Evolutionary conservation across 1,140 invertebrate genomes (phyloP), one percentile per base, ranked within the genome.

Genomic region (Mactra quadrangularis): DNA sequence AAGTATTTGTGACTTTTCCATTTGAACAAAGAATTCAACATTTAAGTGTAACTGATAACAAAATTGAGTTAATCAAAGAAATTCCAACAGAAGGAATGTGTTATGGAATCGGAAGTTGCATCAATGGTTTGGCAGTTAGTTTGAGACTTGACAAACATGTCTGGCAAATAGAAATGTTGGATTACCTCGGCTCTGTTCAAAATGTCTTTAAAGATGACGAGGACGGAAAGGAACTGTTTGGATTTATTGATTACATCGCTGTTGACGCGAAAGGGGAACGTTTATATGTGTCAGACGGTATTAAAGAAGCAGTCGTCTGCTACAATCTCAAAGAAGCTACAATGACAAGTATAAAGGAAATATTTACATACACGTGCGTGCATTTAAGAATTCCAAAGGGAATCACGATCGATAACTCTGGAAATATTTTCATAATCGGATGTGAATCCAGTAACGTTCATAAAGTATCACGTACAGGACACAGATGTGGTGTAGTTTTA

Each of bases 361-460:
- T 79, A 17, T 79, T 68, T 41, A 62, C 17, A 17, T 79, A 79
- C 50, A 79, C 22, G 4, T 59, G 59, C 62, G 22, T 25, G 9
- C 76, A 79, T 19, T 33, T 79, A 17, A 52, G 33, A 25, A 79
- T 79, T 41, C 76, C 76, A 35, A 79, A 79, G 27, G 76, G 62
- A 27, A 25, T 79, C 1, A 57, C 76, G 0, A 15, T 68, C 11
- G 76, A 79, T 55, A 31, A 47, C 15, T 31, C 19, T 19, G 76
- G 76, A 57, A 79, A 79, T 38, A 25, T 79, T 29, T 68, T 68
- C 25, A 64, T 79, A 29, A 50, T 79, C 1, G 76, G 76, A 53
- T 79, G 76, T 45, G 62, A 62, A 27, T 79, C 76, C 17, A 79
- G 52, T 25, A 79, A 79, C 47, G 76, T 79, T 0, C 76, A 79